A percentile compares a stretch with the other conserved stretches of the same genome.
Evolutionary conservation across 2,797 vertebrate genomes (phyloP).

Genomic region (Diplodus sargus): DNA sequence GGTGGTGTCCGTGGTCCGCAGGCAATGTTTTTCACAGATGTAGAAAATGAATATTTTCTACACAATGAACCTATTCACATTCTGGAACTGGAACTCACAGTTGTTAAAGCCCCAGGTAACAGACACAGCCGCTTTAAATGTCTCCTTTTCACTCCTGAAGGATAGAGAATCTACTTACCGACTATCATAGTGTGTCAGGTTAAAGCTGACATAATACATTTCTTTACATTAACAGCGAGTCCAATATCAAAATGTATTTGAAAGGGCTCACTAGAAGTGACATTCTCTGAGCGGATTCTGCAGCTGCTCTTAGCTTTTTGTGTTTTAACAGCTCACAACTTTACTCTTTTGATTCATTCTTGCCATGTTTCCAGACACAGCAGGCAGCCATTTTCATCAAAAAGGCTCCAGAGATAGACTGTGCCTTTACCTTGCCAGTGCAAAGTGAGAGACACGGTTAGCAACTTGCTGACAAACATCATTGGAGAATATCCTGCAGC

Average conservation of each 20-base stretch:
- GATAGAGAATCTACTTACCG: neutral
- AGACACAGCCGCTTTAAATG: conserved; percentile 31
- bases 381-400: neutral
- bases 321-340: neutral
- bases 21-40: conserved; percentile 25
- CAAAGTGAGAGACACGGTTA: neutral
- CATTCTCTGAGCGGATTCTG: neutral
- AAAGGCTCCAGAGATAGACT: neutral
- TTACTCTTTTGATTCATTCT: neutral
- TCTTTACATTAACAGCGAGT: neutral
- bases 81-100: conserved; percentile 37
- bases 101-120: conserved; percentile 31
- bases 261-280: neutral
- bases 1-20: conserved; percentile 42
- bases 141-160: conserved; percentile 25
- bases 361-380: neutral
- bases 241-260: neutral
- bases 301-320: neutral
- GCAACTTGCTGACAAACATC: neutral
- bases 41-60: conserved; percentile 45
- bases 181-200: conserved; percentile 4
- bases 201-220: conserved; percentile 1
- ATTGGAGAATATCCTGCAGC: neutral
- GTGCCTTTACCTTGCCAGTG: neutral
- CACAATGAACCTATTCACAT: conserved; percentile 30